phyloP scores from a whole-genome alignment of 2,888 invertebrate species.

The Vanessa cardui region DNA sequence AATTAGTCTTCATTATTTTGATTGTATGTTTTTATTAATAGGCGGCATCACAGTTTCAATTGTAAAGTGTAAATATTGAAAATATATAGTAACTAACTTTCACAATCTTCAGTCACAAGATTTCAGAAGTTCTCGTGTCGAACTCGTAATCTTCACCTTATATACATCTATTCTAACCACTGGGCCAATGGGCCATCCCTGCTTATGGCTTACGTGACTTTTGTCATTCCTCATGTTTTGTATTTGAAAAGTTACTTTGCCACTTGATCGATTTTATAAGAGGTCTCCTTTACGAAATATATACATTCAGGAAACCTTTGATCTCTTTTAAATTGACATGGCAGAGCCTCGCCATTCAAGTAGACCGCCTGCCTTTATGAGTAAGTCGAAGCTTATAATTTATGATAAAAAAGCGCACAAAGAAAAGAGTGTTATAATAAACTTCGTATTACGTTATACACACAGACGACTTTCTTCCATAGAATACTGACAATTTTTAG shows the following conservation, averaged over 20 bases:
- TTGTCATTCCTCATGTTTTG: not conserved
- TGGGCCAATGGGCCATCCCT: no score
- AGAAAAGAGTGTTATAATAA: constrained; percentile 7
- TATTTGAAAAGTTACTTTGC: constrained; percentile 9
- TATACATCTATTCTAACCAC: no score
- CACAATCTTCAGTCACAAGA: no score
- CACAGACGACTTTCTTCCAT: no score
- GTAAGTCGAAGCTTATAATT: constrained; percentile 20
- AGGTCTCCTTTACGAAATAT: constrained; percentile 25
- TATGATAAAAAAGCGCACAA: constrained; percentile 14
- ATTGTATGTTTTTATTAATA: no score
- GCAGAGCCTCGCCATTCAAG: constrained; percentile 16
- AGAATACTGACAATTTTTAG: no score
- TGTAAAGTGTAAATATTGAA: no score
- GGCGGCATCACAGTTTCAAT: no score
- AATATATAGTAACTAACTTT: no score
- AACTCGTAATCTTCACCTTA: no score
- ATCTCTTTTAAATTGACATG: constrained; percentile 34
- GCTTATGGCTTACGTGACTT: not conserved
- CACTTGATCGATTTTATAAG: constrained; percentile 25
- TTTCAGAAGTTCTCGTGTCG: no score
- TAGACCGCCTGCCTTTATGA: constrained; percentile 6
- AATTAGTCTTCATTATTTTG: no score
- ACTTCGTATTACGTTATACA: not conserved
- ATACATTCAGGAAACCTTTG: constrained; percentile 30